Conservation (phyloP, 2,113 vertebrate genomes). For the Pimephales promelas region DNA sequence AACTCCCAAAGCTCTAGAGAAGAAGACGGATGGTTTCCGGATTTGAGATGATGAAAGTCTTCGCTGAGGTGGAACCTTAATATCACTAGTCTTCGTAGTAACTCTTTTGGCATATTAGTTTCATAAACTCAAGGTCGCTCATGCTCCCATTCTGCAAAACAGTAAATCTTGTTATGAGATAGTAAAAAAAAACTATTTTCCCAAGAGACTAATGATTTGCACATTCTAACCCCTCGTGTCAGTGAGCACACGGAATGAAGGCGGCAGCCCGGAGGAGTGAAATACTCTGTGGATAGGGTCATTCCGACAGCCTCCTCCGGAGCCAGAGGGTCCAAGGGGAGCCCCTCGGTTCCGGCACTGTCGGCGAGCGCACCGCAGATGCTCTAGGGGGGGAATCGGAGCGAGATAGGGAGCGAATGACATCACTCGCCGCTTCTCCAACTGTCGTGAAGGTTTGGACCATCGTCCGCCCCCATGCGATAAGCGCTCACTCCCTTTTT, state of each 20-base stretch:
- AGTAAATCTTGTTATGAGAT: constrained; percentile 69
- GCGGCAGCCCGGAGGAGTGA: constrained; percentile 64
- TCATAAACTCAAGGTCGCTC: constrained; percentile 59
- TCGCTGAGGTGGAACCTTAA: constrained; percentile 68
- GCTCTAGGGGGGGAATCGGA: constrained; percentile 55
- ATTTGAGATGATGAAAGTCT: constrained; percentile 67
- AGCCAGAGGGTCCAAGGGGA: constrained; percentile 50
- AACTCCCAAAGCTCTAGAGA: neutral
- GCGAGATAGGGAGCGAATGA: constrained; percentile 63
- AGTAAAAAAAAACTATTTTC: constrained; percentile 47
- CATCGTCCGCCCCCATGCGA: constrained; percentile 55
- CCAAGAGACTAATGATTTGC: constrained; percentile 72
- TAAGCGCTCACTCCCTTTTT: constrained; percentile 66
- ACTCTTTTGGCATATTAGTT: constrained; percentile 66
- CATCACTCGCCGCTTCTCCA: constrained; percentile 75
- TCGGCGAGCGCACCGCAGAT: constrained; percentile 10
- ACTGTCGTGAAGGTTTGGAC: constrained; percentile 79
- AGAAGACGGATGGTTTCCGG: constrained; percentile 55
- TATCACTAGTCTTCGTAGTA: constrained; percentile 64
- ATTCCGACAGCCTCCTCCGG: constrained; percentile 62
- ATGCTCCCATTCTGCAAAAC: constrained; percentile 60
- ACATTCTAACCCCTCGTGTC: constrained; percentile 68
- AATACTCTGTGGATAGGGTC: constrained; percentile 65
- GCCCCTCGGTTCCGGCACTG: constrained; percentile 48
- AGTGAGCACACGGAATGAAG: constrained; percentile 55